Evolutionary conservation across 2,113 vertebrate species (phyloP), one percentile per base, ranked within the genome.

Genomic region (Aptenodytes forsteri): DNA sequence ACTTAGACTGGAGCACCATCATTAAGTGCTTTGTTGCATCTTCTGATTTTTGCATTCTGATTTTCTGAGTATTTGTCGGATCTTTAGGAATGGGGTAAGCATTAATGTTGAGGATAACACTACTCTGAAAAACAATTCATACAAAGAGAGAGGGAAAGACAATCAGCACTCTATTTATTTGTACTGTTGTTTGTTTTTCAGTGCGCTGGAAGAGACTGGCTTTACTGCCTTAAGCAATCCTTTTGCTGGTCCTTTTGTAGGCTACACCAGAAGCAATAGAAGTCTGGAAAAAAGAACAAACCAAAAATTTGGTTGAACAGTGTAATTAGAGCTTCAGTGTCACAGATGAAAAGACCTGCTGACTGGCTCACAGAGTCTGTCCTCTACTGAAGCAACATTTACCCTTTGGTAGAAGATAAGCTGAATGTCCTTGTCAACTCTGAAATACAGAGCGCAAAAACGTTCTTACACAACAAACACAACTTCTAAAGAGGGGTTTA

Each of bases 161-260:
- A 83, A 29, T 50, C 69, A 27, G 13, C 17, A 26, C 3, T 27
- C 14, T 34, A 95, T 96, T 97, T 56, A 78, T 30, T 83, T 75
- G 20, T 70, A 83, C 52, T 59, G n/a, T 81, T 94, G 56, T 23
- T 85, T 44, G 16, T 5, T 27, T 22, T 13, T 81, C 66, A 83
- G 61, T 67, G 40, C 50, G 50, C 15, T 79, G 30, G 70, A 84
- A 75, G 50, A 73, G 76, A 40, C 14, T 76, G 58, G 2, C 16
- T 76, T 54, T 66, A 9, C 34, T 32, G 44, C 61, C 59, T 98
- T 83, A 98, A 71, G 97, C 97, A 82, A 98, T 71, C 88, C 90
- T 98, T 95, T 98, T 99, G 97, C 98, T 99, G 44, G 98, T 96
- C 40, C 99, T 98, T 55, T 98, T 98, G n/a, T 99, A 99, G 76